Evolutionary conservation across 64 coral and sea anemone genomes (phyloP).

Genomic region (Porites lutea): DNA sequence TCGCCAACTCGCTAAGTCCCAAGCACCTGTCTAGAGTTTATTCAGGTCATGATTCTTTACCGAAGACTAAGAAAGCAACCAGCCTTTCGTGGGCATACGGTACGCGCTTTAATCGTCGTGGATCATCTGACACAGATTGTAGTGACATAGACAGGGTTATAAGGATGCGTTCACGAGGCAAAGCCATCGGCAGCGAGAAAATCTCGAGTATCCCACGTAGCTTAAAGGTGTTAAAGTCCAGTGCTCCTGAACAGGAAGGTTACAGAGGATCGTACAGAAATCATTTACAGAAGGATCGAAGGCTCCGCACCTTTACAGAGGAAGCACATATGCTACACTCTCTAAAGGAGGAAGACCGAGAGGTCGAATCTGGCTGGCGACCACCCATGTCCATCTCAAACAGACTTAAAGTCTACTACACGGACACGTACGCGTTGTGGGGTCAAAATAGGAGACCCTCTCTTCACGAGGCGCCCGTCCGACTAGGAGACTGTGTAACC

Average conservation of each 20-base stretch:
- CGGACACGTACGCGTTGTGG: background rate
- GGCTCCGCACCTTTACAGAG: background rate
- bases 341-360: constrained; percentile 2
- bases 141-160: constrained; percentile 12
- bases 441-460: background rate
- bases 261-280: background rate
- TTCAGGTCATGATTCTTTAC: background rate
- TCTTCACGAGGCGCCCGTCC: background rate
- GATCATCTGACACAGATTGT: constrained; percentile 21
- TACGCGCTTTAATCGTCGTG: background rate
- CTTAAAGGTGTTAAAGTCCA: constrained; percentile 9
- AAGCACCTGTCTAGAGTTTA: background rate
- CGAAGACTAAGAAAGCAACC: constrained; percentile 2
- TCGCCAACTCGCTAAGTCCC: background rate
- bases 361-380: background rate
- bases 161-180: background rate
- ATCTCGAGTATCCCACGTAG: background rate
- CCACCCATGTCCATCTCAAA: background rate
- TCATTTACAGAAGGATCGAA: background rate
- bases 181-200: background rate
- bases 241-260: background rate
- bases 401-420: background rate
- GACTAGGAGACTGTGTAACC: background rate
- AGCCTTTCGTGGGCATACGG: constrained; percentile 25
- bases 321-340: background rate